These are phyloP conservation scores for Microctonus brassicae DNA, from an alignment of 2,888 invertebrate species.

Conservation along the genomic window DNA sequence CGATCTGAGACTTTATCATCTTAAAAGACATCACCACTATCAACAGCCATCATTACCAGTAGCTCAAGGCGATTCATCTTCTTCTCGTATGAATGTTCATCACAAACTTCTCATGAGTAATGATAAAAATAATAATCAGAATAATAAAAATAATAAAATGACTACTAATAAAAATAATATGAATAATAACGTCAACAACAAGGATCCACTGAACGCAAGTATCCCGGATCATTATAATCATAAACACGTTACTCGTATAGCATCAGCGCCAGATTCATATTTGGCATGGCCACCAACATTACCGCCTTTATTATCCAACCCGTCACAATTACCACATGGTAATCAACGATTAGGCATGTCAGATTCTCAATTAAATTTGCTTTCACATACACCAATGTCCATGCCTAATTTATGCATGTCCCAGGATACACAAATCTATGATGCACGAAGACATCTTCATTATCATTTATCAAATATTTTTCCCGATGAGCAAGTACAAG, in stretches of 20 bases:
- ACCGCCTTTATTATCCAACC: constrained; percentile 5
- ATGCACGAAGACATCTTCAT: constrained; percentile 83
- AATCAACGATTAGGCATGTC: constrained; percentile 70
- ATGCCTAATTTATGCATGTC: constrained; percentile 63
- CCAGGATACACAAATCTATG: constrained; percentile 68
- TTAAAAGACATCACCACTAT: constrained; percentile 63
- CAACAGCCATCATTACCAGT: constrained; percentile 55
- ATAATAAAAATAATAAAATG: constrained; percentile 42
- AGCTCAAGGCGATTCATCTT: constrained; percentile 51
- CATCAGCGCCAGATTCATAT: constrained; percentile 80
- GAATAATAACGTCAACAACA: constrained; percentile 18
- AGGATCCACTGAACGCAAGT: constrained; percentile 40
- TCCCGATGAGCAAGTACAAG: constrained; percentile 89
- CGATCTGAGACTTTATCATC: constrained; percentile 78
- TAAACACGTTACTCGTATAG: constrained; percentile 79
- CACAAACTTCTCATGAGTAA: constrained; percentile 56
- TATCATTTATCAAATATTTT: constrained; percentile 93
- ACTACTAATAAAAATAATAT: not conserved
- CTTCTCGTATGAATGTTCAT: constrained; percentile 54
- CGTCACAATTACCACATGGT: constrained; percentile 59
- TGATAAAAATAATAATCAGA: not conserved
- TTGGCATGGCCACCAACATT: constrained; percentile 72
- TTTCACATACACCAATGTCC: constrained; percentile 69
- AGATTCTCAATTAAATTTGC: constrained; percentile 76
- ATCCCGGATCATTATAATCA: constrained; percentile 58